These are phyloP conservation scores for Vipera latastei DNA, from an alignment of 2,797 vertebrate genomes.

Conservation along the genomic window DNA sequence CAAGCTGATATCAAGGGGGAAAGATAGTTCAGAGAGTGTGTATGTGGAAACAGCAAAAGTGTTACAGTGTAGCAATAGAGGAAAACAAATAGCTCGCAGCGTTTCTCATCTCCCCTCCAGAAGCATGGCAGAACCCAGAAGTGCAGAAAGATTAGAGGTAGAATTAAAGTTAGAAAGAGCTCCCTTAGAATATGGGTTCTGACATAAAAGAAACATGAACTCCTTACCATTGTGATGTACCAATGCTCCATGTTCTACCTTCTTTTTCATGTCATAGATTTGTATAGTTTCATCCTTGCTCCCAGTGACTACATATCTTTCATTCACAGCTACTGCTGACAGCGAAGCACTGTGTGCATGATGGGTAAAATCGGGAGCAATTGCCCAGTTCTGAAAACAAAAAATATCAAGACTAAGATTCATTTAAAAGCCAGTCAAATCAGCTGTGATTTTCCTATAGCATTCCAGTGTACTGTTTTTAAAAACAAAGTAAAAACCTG, in stretches of 20 bases:
- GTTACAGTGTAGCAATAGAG: too few species aligned
- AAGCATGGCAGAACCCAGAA: too few species aligned
- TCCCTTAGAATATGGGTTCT: too few species aligned
- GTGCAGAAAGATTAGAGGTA: too few species aligned
- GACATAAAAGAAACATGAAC: neutral
- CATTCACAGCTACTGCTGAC: constrained; percentile 81
- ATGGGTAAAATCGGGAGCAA: constrained; percentile 84
- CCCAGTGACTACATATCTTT: constrained; percentile 89
- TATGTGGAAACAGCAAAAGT: too few species aligned
- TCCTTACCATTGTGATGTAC: constrained; percentile 87
- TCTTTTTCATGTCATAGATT: constrained; percentile 93
- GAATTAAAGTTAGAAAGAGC: too few species aligned
- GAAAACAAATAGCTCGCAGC: too few species aligned
- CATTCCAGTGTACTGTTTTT: neutral
- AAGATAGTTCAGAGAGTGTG: too few species aligned
- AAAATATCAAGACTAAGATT: constrained; percentile 17
- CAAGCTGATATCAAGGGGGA: too few species aligned
- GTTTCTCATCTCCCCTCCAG: too few species aligned
- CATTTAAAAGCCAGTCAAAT: neutral
- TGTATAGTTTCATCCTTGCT: constrained; percentile 97
- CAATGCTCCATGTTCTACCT: constrained; percentile 83
- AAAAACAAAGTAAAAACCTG: neutral
- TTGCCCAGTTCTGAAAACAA: constrained; percentile 79
- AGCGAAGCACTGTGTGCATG: constrained; percentile 90
- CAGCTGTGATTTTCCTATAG: neutral